phyloP scores from a whole-genome alignment of 2,113 vertebrate genomes.

The Phrynocephalus versicolor region DNA sequence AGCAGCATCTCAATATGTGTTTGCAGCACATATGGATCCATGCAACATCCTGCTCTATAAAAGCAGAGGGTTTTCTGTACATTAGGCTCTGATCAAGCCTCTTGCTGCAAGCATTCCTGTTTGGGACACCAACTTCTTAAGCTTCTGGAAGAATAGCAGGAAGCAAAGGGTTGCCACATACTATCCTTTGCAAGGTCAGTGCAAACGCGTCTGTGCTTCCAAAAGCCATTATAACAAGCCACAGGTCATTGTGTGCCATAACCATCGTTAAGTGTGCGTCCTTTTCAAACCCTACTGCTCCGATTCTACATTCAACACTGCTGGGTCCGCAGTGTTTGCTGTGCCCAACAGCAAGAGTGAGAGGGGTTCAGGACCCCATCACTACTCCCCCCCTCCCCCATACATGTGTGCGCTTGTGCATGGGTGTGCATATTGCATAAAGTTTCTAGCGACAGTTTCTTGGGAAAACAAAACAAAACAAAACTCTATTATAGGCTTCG shows the following conservation, averaged over 20 bases:
- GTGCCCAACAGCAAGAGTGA: neutral
- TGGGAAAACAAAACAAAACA: constrained; percentile 26
- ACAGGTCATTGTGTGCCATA: neutral
- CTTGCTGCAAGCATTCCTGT: constrained; percentile 13
- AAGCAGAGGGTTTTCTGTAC: neutral
- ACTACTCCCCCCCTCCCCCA: neutral
- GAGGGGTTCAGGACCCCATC: neutral
- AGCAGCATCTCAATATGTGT: neutral
- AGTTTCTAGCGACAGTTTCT: constrained; percentile 35
- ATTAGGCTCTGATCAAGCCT: neutral
- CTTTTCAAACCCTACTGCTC: constrained; percentile 7
- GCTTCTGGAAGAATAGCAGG: constrained; percentile 25
- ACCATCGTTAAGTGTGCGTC: neutral
- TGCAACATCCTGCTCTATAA: neutral
- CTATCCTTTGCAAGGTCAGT: neutral
- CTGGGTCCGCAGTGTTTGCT: constrained; percentile 1
- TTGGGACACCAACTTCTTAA: neutral
- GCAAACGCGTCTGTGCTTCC: constrained; percentile 22
- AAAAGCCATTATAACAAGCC: neutral
- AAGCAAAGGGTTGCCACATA: constrained; percentile 17
- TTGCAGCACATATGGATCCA: neutral
- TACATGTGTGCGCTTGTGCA: constrained; percentile 15
- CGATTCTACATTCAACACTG: constrained; percentile 22
- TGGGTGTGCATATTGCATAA: constrained; percentile 16
- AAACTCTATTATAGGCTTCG: constrained; percentile 63